phyloP scores from a whole-genome alignment of 2,797 vertebrate species.

The Fundulus diaphanus region DNA sequence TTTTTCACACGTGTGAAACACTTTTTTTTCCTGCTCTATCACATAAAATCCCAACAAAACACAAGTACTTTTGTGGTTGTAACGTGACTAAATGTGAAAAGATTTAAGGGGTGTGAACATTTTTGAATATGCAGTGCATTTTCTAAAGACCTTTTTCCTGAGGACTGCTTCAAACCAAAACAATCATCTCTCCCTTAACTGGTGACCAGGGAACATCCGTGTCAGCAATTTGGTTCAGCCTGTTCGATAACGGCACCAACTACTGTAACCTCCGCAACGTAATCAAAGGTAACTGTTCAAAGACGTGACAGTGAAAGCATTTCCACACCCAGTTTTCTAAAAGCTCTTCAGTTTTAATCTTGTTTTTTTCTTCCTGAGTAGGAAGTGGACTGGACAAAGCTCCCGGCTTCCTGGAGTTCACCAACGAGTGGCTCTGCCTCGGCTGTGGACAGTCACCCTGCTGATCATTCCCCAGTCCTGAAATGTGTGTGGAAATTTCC shows the following conservation, averaged over 20 bases:
- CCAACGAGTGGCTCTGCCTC: slow-evolving; percentile 45
- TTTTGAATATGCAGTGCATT: neutral
- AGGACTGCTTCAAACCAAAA: neutral
- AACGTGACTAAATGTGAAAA: neutral
- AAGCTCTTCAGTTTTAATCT: neutral
- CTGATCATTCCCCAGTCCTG: neutral
- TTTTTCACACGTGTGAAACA: neutral
- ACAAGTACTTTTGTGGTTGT: neutral
- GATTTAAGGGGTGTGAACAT: neutral
- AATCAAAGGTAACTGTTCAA: slow-evolving; percentile 30
- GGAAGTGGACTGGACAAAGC: slow-evolving; percentile 35
- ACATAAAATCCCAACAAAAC: neutral
- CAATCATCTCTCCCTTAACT: neutral
- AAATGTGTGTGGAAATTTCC: neutral
- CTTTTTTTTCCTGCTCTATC: neutral
- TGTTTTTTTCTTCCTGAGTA: slow-evolving; percentile 9
- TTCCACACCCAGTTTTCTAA: neutral
- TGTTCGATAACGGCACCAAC: slow-evolving; percentile 47
- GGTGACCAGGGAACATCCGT: neutral
- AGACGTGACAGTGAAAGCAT: neutral
- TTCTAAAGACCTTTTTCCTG: neutral
- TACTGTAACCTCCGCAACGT: slow-evolving; percentile 66
- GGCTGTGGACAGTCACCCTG: slow-evolving; percentile 7
- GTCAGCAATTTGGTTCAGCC: slow-evolving; percentile 17
- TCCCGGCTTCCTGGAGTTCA: slow-evolving; percentile 45